Base-by-base conservation (phyloP, 92 coral and sea anemone species). In the Plumapathes pennacea region DNA sequence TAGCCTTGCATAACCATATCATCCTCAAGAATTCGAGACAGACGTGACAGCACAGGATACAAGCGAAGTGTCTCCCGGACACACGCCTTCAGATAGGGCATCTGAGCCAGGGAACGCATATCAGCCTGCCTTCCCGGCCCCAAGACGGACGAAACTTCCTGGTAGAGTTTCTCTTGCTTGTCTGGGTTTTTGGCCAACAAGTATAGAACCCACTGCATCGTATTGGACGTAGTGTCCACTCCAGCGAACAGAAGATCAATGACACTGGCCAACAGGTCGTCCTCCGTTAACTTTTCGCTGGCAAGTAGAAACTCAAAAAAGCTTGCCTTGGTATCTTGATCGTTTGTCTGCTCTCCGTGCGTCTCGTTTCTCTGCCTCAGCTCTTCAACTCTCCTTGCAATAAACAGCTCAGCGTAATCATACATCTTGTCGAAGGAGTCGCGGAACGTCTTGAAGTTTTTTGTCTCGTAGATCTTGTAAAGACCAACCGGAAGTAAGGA, bases 231-330 rank as follows among this genome's bases (percentile, higher is more conserved):
- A 10, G 85, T 78, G 15, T 78, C 85, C 13, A 80, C 55, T 5
- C 81, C 86, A 41, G 86, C 86, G 45, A 80, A 80, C 19, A 80
- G n/a, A 29, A 80, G 19, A 57, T 80, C 86, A 12, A 80, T 64
- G 6, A 80, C 74, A 33, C 86, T 80, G 36, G 64, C 71, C 1
- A 53, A 25, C 3, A 79, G 64, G 32, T 80, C 86, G 1, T 72
- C 63, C 47, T 52, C 39, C 20, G 86, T 63, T 27, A 80, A 51
- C 3, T 57, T 48, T n/a, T 53, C 72, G 17, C 62, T 72, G 41
- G 60, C 52, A 24, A 80, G 49, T 17, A 80, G 57, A 51, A 71
- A 65, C 56, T 60, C 44, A 25, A 80, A 55, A 39, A 72, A 63
- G 0, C 67, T 64, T 17, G 31, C 69, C 29, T 48, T 36, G 8